phyloP scores from a whole-genome alignment of 2,797 vertebrate genomes.

The Takifugu ocellatus region DNA sequence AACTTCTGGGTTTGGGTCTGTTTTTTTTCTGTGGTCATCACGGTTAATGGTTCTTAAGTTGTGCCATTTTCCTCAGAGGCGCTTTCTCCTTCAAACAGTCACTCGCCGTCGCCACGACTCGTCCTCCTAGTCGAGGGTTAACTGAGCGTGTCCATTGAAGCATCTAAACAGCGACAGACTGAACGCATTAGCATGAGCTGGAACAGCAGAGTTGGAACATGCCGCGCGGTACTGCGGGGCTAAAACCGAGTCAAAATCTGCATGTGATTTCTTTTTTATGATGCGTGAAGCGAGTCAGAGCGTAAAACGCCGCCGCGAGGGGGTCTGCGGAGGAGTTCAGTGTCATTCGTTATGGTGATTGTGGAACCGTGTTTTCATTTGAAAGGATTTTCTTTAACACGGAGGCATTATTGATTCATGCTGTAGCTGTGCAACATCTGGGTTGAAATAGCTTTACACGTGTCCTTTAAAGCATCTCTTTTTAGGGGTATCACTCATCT shows the following conservation, averaged over 20 bases:
- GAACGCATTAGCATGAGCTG: constrained; percentile 41
- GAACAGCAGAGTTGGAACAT: constrained; percentile 23
- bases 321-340: constrained; percentile 4
- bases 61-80: no score
- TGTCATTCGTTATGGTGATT: neutral
- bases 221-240: constrained; percentile 16
- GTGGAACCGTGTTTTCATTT: no score
- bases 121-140: constrained; percentile 15
- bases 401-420: constrained; percentile 17
- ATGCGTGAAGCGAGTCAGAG: constrained; percentile 31
- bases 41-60: no score
- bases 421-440: constrained; percentile 59
- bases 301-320: constrained; percentile 13
- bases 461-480: constrained; percentile 64
- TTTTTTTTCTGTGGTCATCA: constrained; percentile 38
- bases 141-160: constrained; percentile 14
- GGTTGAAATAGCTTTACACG: constrained; percentile 57
- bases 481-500: constrained; percentile 30
- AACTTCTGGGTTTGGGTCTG: constrained; percentile 32
- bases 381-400: no score
- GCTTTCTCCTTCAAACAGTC: no score
- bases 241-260: constrained; percentile 1
- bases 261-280: constrained; percentile 23
- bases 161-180: constrained; percentile 30
- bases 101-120: no score